Percentiles rank a stretch among this genome's conserved stretches.
Conservation (phyloP, 2,797 vertebrate species). For the Eidolon dupreanum region DNA sequence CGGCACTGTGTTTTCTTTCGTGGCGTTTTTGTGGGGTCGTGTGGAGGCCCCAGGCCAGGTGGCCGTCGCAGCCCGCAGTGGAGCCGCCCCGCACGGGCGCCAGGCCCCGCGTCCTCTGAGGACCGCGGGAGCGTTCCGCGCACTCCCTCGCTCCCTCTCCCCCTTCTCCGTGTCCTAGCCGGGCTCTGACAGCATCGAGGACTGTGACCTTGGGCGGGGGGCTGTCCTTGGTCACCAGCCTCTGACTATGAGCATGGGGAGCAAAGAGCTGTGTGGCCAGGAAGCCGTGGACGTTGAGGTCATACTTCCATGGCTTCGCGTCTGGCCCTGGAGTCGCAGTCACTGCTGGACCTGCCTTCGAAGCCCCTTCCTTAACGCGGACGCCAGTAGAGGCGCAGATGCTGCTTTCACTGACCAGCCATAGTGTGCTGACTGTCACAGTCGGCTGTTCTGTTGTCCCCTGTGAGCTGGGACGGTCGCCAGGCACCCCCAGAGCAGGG, state of each 20-base stretch:
- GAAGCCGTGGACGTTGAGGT: background rate
- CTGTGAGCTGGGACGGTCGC: background rate
- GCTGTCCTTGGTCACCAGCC: background rate
- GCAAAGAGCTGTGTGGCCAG: background rate
- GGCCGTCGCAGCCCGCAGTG: fast-evolving
- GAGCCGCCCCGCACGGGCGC: background rate
- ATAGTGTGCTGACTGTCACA: background rate
- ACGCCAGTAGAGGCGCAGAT: background rate
- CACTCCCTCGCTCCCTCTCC: too few relatives aligned
- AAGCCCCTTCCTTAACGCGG: background rate
- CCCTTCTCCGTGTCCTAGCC: background rate
- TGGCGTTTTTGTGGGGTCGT: fast-evolving
- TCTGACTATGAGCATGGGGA: background rate
- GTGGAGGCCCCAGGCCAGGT: fast-evolving
- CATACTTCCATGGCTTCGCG: background rate
- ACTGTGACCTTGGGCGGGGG: background rate
- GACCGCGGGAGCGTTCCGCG: background rate
- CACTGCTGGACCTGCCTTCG: background rate
- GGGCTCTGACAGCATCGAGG: background rate
- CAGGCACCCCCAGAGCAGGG: background rate
- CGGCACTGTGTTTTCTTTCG: background rate
- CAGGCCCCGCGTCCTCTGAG: background rate
- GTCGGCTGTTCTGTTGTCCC: background rate
- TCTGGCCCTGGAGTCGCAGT: background rate
- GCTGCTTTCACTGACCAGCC: too few relatives aligned